Conservation (phyloP, 2,113 vertebrate species). For the Calonectris borealis region DNA sequence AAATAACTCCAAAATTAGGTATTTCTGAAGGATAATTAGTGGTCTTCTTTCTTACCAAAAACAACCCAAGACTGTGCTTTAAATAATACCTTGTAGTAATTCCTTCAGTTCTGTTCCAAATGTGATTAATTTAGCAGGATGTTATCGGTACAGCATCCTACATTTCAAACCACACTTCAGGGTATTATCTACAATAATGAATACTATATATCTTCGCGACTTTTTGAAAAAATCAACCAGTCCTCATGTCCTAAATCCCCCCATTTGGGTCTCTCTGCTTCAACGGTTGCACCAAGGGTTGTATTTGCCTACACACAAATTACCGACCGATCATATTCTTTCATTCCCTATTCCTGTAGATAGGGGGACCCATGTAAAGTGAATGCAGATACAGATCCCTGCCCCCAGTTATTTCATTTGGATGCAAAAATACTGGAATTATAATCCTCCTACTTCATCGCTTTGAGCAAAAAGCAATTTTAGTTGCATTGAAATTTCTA, state of each 20-base stretch:
- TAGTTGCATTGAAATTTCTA: neutral
- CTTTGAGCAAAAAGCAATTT: neutral
- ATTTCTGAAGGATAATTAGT: conserved; percentile 58
- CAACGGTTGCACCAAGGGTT: neutral
- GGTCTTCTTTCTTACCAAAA: conserved; percentile 47
- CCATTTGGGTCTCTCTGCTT: neutral
- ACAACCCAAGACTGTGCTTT: neutral
- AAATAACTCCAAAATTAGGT: conserved; percentile 58
- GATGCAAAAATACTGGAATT: neutral
- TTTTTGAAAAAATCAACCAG: neutral
- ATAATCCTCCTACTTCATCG: neutral
- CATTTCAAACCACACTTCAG: neutral
- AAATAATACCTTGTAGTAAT: conserved; percentile 35
- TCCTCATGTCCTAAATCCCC: neutral
- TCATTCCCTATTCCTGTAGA: conserved; percentile 18
- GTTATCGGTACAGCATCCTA: neutral
- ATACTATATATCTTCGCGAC: rapidly evolving
- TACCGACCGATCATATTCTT: neutral
- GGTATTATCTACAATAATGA: neutral
- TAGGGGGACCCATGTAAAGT: conserved; percentile 10
- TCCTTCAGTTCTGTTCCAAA: neutral
- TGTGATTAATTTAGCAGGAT: neutral
- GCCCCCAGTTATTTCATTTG: neutral
- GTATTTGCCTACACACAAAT: neutral
- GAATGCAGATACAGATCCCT: neutral